These are phyloP conservation scores for Portunus trituberculatus DNA, from an alignment of 1,140 invertebrate species.

Conservation along the genomic window DNA sequence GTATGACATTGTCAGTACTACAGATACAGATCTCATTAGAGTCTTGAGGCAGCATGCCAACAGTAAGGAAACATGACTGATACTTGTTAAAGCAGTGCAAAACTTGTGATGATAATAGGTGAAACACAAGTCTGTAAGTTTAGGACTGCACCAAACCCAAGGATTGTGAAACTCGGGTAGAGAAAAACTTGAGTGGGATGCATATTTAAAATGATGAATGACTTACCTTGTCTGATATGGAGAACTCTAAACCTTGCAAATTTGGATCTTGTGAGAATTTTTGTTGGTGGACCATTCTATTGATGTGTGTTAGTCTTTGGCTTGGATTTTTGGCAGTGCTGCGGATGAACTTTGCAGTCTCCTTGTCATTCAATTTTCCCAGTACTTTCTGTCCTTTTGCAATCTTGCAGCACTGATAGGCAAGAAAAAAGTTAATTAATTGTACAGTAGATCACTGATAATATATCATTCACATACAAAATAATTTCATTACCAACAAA, in stretches of 20 bases:
- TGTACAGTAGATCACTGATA: background rate
- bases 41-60: too few relatives aligned
- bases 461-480: background rate
- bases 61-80: too few relatives aligned
- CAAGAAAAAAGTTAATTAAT: background rate
- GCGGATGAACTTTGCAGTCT: conserved; percentile 52
- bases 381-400: conserved; percentile 69
- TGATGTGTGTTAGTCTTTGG: conserved; percentile 40
- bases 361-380: conserved; percentile 62
- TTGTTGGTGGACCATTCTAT: background rate
- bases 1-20: background rate
- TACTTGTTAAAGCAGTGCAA: too few relatives aligned
- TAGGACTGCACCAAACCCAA: too few relatives aligned
- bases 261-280: conserved; percentile 45
- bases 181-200: background rate
- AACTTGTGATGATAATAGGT: too few relatives aligned
- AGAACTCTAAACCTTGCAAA: conserved; percentile 58
- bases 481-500: background rate
- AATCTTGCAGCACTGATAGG: conserved; percentile 61
- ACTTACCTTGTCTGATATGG: conserved; percentile 69
- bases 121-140: too few relatives aligned
- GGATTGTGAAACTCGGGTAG: too few relatives aligned
- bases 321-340: conserved; percentile 45
- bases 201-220: background rate
- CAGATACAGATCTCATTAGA: background rate